These are phyloP conservation scores for Cherax destructor DNA, from an alignment of 1,140 invertebrate species.

Conservation along the genomic window DNA sequence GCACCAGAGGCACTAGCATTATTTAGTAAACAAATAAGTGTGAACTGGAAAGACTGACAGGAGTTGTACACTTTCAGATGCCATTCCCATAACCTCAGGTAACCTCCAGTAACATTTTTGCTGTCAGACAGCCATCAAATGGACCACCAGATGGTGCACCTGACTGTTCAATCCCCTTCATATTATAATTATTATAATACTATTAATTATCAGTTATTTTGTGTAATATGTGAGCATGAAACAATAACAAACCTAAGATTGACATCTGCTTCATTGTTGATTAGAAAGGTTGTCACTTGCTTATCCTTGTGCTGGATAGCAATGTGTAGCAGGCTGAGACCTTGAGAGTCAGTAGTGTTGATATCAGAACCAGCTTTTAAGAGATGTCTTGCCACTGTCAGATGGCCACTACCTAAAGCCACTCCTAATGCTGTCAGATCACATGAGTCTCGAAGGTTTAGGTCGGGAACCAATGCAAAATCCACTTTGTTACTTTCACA, in stretches of 20 bases:
- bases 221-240: not conserved
- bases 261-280: constrained; percentile 93
- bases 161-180: too few relatives aligned
- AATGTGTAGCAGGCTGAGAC: constrained; percentile 89
- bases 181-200: not conserved
- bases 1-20: too few relatives aligned
- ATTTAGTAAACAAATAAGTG: too few relatives aligned
- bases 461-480: constrained; percentile 77
- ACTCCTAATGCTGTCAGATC: constrained; percentile 90
- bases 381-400: constrained; percentile 74
- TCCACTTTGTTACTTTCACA: constrained; percentile 45
- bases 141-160: too few relatives aligned
- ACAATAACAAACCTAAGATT: constrained; percentile 81
- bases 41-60: too few relatives aligned
- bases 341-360: constrained; percentile 77
- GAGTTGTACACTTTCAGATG: too few relatives aligned
- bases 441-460: constrained; percentile 88
- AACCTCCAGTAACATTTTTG: too few relatives aligned
- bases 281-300: constrained; percentile 87
- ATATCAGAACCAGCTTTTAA: constrained; percentile 75
- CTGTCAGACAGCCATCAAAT: too few relatives aligned
- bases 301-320: constrained; percentile 89
- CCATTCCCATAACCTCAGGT: too few relatives aligned
- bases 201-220: too few relatives aligned
- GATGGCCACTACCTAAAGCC: constrained; percentile 81